These are phyloP conservation scores for Notospermus geniculatus DNA, from an alignment of 1,140 invertebrate species.

Conservation along the genomic window DNA sequence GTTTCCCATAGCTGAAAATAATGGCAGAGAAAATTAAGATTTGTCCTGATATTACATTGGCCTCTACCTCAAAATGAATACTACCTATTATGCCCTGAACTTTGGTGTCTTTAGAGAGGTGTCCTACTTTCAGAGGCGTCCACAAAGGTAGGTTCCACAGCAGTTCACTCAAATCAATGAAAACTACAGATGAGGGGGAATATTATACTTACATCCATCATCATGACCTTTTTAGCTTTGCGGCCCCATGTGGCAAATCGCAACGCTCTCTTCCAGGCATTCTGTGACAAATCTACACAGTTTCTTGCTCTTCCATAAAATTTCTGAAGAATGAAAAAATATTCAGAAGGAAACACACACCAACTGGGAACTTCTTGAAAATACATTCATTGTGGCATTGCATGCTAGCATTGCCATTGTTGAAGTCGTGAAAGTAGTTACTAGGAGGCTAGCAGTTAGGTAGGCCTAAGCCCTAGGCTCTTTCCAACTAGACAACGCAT, in stretches of 20 bases:
- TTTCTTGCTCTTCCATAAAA: slow-evolving; percentile 72
- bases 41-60: no score
- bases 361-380: no score
- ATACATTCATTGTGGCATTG: no score
- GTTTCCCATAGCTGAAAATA: slow-evolving; percentile 68
- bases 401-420: no score
- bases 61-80: not conserved
- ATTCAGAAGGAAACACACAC: no score
- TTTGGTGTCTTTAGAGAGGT: no score
- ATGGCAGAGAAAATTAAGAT: not conserved
- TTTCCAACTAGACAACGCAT: no score
- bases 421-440: no score
- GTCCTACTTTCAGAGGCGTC: not conserved
- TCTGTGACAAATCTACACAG: slow-evolving; percentile 74
- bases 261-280: slow-evolving; percentile 69
- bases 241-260: slow-evolving; percentile 69
- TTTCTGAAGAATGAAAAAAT: slow-evolving; percentile 59
- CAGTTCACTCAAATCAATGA: no score
- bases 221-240: slow-evolving; percentile 68
- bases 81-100: slow-evolving; percentile 6
- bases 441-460: no score
- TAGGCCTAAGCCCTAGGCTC: no score
- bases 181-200: not conserved
- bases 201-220: slow-evolving; percentile 61
- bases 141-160: slow-evolving; percentile 13